Evolutionary conservation across 2,797 vertebrate genomes (phyloP).

Genomic region (Galagoides demidoff): DNA sequence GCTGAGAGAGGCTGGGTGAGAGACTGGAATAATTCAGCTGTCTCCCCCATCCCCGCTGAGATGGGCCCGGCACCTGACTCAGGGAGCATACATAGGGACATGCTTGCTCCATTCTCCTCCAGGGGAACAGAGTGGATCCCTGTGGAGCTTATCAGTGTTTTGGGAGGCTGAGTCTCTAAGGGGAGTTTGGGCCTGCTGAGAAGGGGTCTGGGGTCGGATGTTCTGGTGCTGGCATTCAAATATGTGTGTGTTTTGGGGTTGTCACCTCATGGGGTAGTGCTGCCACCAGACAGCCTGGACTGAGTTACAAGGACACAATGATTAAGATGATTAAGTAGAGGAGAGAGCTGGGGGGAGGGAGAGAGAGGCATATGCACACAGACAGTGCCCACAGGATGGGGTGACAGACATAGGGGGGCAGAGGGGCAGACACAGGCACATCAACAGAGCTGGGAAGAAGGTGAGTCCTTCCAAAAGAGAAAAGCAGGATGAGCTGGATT

Average conservation of each 20-base stretch:
- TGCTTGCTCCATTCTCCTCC: not conserved
- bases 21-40: too few relatives aligned
- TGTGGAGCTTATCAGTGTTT: not conserved
- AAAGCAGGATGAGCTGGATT: not conserved
- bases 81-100: fast-evolving
- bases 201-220: not conserved
- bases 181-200: not conserved
- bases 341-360: not conserved
- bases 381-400: not conserved
- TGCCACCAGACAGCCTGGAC: constrained; percentile 12
- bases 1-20: not conserved
- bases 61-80: not conserved
- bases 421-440: not conserved
- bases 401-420: constrained; percentile 35
- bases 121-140: not conserved
- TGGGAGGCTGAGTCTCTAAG: not conserved
- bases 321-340: constrained; percentile 72
- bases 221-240: not conserved
- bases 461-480: not conserved
- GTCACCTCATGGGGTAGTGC: constrained; percentile 19
- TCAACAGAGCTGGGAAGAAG: not conserved
- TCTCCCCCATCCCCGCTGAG: fast-evolving
- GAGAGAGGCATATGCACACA: not conserved
- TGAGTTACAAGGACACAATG: constrained; percentile 66
- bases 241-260: not conserved